Conservation (phyloP, 2,113 vertebrate genomes). For the Felis chaus region DNA sequence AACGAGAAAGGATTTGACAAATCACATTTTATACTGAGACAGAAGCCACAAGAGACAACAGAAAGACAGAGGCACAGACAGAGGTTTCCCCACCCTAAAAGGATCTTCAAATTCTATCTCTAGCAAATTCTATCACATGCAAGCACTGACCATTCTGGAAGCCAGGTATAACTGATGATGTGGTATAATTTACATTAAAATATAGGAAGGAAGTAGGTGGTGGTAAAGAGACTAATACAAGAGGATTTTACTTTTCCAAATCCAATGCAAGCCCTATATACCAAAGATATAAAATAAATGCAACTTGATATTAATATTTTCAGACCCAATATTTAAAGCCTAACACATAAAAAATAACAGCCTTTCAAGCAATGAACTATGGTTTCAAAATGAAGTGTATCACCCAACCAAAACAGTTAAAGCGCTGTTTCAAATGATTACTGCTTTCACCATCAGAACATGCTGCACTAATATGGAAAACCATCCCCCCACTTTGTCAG, state of each 20-base stretch:
- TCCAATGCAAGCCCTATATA: neutral
- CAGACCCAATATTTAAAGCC: constrained; percentile 23
- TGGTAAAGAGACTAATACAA: neutral
- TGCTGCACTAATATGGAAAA: neutral
- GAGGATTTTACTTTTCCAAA: constrained; percentile 41
- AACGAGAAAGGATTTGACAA: neutral
- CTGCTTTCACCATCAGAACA: neutral
- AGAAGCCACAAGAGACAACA: neutral
- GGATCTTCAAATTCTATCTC: neutral
- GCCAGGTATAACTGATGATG: neutral
- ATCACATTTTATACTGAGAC: neutral
- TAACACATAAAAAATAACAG: neutral
- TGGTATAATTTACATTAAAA: constrained; percentile 33
- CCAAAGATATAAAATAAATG: constrained; percentile 2
- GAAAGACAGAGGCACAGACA: neutral
- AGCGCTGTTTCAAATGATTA: neutral
- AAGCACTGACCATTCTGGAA: constrained; percentile 11
- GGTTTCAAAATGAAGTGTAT: neutral
- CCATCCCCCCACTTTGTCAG: neutral
- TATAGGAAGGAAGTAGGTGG: neutral
- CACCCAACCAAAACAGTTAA: neutral
- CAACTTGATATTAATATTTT: constrained; percentile 22
- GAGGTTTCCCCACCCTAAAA: neutral
- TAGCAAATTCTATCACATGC: neutral
- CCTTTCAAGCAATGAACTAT: neutral